These are phyloP conservation scores for Criorhina ranunculi DNA, from an alignment of 2,888 invertebrate species.

Conservation along the genomic window DNA sequence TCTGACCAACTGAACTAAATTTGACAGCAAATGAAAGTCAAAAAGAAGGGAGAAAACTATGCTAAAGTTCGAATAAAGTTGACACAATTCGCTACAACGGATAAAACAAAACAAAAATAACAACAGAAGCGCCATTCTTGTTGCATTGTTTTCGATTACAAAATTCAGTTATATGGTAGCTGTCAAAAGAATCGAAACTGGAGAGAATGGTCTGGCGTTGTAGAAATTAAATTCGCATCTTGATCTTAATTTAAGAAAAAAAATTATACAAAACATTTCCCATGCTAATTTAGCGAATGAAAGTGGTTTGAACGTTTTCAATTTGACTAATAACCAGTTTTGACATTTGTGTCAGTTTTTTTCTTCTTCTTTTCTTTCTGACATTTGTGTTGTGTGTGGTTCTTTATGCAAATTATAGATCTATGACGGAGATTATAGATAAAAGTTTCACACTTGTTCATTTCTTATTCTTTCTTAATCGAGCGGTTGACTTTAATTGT, in stretches of 20 bases:
- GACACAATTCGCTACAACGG: constrained; percentile 28
- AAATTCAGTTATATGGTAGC: neutral
- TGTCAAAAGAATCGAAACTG: neutral
- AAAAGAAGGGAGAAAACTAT: constrained; percentile 3
- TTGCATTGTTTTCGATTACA: constrained; percentile 11
- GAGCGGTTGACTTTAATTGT: neutral
- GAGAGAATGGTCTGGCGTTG: neutral
- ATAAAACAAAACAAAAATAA: neutral
- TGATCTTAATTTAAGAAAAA: constrained; percentile 12
- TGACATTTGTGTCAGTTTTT: constrained; percentile 5
- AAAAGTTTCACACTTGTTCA: neutral
- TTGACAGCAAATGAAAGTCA: constrained; percentile 5
- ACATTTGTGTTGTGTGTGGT: constrained; percentile 2
- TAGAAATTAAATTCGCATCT: constrained; percentile 22
- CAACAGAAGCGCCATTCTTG: neutral
- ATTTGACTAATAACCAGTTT: constrained; percentile 39
- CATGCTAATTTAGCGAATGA: constrained; percentile 47
- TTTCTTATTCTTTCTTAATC: neutral
- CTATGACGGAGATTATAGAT: constrained; percentile 19
- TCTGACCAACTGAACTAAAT: constrained; percentile 20
- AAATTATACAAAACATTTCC: neutral
- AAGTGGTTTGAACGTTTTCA: constrained; percentile 43
- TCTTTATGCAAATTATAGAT: constrained; percentile 33
- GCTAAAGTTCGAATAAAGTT: constrained; percentile 42
- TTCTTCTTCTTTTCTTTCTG: neutral